These are phyloP conservation scores for Thaumatotibia leucotreta DNA, from an alignment of 1,140 invertebrate genomes.

Conservation along the genomic window DNA sequence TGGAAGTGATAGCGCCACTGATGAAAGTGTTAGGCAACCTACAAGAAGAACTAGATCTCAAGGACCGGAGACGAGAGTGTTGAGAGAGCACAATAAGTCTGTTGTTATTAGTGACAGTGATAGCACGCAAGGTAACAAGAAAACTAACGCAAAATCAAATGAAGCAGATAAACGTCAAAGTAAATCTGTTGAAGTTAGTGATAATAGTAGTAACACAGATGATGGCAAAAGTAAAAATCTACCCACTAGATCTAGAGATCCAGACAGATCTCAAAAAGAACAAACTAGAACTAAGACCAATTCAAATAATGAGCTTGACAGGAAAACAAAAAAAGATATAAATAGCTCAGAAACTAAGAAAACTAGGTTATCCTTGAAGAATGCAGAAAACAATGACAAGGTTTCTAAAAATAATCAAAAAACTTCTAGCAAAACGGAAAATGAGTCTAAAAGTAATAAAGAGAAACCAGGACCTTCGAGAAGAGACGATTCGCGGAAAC, in stretches of 20 bases:
- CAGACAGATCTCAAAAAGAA: not conserved
- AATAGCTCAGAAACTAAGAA: not conserved
- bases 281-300: not conserved
- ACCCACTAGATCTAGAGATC: not conserved
- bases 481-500: not conserved
- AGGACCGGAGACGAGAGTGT: not conserved
- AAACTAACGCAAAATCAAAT: not conserved
- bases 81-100: not conserved
- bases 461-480: not conserved
- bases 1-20: not conserved
- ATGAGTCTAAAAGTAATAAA: not conserved
- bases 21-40: not conserved
- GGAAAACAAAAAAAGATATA: not conserved
- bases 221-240: not conserved
- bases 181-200: not conserved
- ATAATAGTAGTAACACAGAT: not conserved
- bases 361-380: not conserved
- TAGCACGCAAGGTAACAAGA: not conserved
- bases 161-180: not conserved
- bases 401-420: not conserved
- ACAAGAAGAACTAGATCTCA: not conserved
- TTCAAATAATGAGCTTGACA: not conserved
- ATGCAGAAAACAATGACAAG: not conserved
- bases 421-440: not conserved
- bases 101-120: not conserved